A percentile compares a stretch with the other conserved stretches of the same genome.
Conservation (phyloP, 2,888 invertebrate genomes). For the Acrobasis consociella region DNA sequence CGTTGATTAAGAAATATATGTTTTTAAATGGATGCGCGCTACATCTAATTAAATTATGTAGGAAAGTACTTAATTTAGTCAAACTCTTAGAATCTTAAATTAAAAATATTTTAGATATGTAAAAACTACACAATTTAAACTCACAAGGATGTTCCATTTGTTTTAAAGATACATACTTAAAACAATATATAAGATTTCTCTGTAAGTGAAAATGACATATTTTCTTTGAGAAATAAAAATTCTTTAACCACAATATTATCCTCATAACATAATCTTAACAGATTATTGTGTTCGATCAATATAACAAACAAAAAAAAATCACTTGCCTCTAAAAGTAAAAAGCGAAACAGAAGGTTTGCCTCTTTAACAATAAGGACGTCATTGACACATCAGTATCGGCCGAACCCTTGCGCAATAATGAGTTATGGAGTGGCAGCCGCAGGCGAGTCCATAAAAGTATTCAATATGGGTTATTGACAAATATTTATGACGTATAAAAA, state of each 20-base stretch:
- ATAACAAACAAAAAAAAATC: background rate
- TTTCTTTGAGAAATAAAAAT: too few relatives aligned
- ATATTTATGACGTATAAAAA: conserved; percentile 81
- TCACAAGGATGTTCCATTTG: background rate
- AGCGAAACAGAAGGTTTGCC: conserved; percentile 32
- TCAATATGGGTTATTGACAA: conserved; percentile 80
- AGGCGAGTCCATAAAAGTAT: conserved; percentile 77
- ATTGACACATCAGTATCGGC: conserved; percentile 56
- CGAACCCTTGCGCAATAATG: conserved; percentile 71
- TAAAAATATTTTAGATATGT: too few relatives aligned
- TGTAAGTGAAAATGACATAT: too few relatives aligned
- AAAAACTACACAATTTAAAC: too few relatives aligned
- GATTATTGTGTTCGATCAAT: too few relatives aligned
- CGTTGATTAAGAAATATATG: background rate
- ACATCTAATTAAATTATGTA: background rate
- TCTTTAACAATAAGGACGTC: conserved; percentile 54
- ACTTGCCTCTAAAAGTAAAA: background rate
- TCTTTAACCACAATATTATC: background rate
- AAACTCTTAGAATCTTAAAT: too few relatives aligned
- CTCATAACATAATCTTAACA: too few relatives aligned
- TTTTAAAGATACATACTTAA: too few relatives aligned
- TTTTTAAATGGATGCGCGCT: background rate
- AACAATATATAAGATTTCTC: too few relatives aligned
- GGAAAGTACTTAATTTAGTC: too few relatives aligned
- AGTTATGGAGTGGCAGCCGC: conserved; percentile 74